Evolutionary conservation across 2,888 invertebrate genomes (phyloP).

Genomic region (Gastrophysa polygoni): DNA sequence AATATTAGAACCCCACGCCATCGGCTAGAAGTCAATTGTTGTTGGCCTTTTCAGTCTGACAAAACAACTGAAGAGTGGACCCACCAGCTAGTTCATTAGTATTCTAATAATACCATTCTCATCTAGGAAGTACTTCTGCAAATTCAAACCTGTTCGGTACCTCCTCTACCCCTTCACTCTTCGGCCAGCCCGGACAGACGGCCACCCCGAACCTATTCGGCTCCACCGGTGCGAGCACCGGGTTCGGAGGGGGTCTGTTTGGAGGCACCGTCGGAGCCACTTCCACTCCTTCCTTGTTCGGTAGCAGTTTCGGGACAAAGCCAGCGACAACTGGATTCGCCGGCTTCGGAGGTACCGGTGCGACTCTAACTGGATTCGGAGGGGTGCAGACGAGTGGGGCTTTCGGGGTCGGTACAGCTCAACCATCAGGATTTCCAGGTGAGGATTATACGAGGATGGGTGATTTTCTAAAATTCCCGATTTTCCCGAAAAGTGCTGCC

Average conservation of each 20-base stretch:
- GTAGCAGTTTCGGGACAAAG: conserved; percentile 51
- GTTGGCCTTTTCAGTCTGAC: too few species aligned
- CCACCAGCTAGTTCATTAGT: too few species aligned
- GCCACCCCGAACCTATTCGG: conserved; percentile 46
- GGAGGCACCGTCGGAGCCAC: conserved; percentile 46
- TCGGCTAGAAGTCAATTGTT: too few species aligned
- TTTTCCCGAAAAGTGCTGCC: too few species aligned
- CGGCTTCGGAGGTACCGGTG: conserved; percentile 10
- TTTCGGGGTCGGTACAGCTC: background rate
- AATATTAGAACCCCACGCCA: too few species aligned
- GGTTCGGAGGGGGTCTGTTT: conserved; percentile 46
- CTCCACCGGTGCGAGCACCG: conserved; percentile 3
- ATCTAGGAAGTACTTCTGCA: conserved; percentile 11
- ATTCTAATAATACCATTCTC: too few species aligned
- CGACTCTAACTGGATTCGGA: background rate
- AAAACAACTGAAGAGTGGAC: too few species aligned
- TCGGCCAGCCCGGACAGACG: conserved; percentile 49
- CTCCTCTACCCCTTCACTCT: conserved; percentile 51
- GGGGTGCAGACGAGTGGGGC: background rate
- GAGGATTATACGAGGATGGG: too few species aligned
- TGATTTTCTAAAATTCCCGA: too few species aligned
- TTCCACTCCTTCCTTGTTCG: conserved; percentile 48
- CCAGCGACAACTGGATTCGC: conserved; percentile 56
- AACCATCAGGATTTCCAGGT: background rate
- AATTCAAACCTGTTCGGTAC: conserved; percentile 44